Evolutionary conservation across 2,797 vertebrate genomes (phyloP).

Genomic region (Gymnoscopelus braueri): DNA sequence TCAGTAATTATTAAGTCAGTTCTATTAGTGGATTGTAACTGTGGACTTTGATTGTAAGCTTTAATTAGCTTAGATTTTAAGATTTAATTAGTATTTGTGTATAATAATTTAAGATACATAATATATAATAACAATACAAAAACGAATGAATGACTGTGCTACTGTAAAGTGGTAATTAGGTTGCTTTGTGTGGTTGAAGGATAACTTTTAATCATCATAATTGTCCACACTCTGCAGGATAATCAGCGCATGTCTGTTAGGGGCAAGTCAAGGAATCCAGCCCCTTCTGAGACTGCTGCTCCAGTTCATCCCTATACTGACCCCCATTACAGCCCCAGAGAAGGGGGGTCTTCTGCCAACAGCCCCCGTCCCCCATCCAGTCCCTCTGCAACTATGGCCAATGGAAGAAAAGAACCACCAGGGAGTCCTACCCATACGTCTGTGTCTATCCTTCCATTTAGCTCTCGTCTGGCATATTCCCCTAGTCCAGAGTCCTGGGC

Average conservation of each 20-base stretch:
- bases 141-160: too few species aligned
- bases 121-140: too few species aligned
- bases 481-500: conserved; percentile 46
- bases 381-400: conserved; percentile 31
- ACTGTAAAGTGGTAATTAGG: too few species aligned
- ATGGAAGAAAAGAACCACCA: conserved; percentile 51
- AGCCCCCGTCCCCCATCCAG: conserved; percentile 53
- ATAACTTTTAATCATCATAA: conserved; percentile 7
- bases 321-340: conserved; percentile 50
- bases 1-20: too few species aligned
- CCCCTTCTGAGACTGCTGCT: conserved; percentile 44
- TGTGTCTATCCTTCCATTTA: conserved; percentile 30
- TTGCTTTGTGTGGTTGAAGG: not conserved
- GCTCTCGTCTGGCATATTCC: conserved; percentile 36
- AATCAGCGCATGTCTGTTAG: conserved; percentile 57
- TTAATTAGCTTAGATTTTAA: too few species aligned
- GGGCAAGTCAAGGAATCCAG: conserved; percentile 58
- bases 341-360: conserved; percentile 50
- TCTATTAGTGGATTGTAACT: too few species aligned
- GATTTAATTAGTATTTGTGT: too few species aligned
- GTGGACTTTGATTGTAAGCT: too few species aligned
- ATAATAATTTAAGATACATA: too few species aligned
- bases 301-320: conserved; percentile 49
- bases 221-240: conserved; percentile 54
- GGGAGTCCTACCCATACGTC: conserved; percentile 39